Evolutionary conservation across 1,140 invertebrate genomes (phyloP).

Genomic region (Trachymyrmex septentrionalis): DNA sequence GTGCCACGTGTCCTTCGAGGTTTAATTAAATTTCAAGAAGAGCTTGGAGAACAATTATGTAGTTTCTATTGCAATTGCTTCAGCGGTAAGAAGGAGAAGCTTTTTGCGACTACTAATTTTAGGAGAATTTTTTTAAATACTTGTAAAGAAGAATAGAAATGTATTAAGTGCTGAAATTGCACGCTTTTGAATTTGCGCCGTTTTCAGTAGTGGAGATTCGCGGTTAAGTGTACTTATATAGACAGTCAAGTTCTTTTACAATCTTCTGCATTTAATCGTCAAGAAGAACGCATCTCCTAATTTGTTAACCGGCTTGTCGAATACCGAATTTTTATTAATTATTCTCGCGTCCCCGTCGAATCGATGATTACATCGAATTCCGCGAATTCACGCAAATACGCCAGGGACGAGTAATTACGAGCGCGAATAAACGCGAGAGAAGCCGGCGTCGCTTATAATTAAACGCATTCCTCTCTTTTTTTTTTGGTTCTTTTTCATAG

Average conservation of each 20-base stretch:
- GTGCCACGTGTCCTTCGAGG: background rate
- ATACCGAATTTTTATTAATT: conserved; percentile 58
- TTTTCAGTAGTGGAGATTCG: conserved; percentile 7
- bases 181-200: background rate
- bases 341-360: conserved; percentile 39
- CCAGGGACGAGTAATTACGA: conserved; percentile 53
- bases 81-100: too few relatives aligned
- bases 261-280: conserved; percentile 45
- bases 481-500: conserved; percentile 33
- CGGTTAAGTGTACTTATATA: conserved; percentile 1
- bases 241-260: conserved; percentile 14
- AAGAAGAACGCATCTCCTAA: conserved; percentile 40
- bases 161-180: background rate
- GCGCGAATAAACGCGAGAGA: conserved; percentile 50
- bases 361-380: conserved; percentile 59
- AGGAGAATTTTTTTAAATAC: background rate
- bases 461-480: conserved; percentile 50
- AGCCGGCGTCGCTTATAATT: conserved; percentile 47
- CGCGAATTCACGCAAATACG: conserved; percentile 44
- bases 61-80: background rate
- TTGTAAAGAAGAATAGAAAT: too few relatives aligned
- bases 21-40: conserved; percentile 46
- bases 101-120: background rate
- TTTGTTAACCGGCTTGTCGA: conserved; percentile 36
- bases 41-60: background rate